Conservation (phyloP, 2,113 vertebrate genomes). For the Marmota flaviventris region DNA sequence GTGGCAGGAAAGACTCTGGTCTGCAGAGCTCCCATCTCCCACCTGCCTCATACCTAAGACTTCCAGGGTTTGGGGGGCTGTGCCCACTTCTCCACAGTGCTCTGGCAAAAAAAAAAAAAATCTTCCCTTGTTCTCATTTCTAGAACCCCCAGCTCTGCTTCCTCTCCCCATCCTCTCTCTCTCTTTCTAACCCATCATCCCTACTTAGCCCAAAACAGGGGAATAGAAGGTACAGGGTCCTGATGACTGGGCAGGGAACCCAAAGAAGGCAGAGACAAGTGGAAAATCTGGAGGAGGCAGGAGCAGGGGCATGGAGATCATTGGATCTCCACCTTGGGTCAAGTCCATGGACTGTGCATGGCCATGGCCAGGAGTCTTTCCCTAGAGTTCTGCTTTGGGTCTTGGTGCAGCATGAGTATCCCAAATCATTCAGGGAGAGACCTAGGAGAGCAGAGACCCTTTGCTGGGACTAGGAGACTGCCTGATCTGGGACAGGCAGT, state of each 20-base stretch:
- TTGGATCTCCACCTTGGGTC: fast-evolving
- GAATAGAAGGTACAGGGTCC: fast-evolving
- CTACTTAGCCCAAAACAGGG: background rate
- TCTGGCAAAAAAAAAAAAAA: background rate
- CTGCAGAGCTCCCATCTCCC: background rate
- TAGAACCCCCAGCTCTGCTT: background rate
- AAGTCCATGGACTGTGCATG: fast-evolving
- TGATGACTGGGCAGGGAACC: fast-evolving
- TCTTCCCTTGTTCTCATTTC: background rate
- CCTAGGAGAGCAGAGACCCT: background rate
- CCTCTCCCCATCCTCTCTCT: background rate
- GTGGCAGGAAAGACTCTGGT: background rate
- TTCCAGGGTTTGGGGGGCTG: background rate
- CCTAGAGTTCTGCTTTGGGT: background rate
- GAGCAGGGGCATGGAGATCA: background rate
- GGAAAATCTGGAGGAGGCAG: background rate
- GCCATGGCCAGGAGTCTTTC: background rate
- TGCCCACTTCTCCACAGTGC: background rate
- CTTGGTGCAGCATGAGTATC: background rate
- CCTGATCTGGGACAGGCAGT: background rate
- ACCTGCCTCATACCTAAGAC: fast-evolving
- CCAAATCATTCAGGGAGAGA: no score
- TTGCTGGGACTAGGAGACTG: background rate
- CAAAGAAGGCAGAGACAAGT: background rate
- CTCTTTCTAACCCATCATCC: background rate